Conservation (phyloP, 2,797 vertebrate species). For the Micrastur ruficollis region DNA sequence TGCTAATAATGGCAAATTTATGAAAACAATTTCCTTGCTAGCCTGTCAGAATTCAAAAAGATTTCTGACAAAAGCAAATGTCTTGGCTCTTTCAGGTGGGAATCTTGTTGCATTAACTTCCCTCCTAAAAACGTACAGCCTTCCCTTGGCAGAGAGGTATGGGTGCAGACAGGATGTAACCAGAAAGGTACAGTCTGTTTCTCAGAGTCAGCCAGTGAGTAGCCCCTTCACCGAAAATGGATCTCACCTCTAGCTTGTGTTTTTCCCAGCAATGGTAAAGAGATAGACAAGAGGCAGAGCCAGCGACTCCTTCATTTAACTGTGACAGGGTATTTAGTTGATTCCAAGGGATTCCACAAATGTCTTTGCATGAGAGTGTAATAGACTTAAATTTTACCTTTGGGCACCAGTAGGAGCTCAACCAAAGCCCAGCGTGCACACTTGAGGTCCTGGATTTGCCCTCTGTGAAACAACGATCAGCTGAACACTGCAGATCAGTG, state of each 20-base stretch:
- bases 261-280: not conserved
- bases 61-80: not conserved
- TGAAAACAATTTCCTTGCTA: not conserved
- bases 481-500: not conserved
- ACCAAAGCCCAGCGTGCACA: not conserved
- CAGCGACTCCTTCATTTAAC: not conserved
- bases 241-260: not conserved
- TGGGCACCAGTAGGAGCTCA: not conserved
- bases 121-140: accelerated
- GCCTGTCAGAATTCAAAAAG: not conserved
- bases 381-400: not conserved
- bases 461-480: not conserved
- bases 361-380: not conserved
- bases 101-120: not conserved
- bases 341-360: not conserved
- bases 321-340: not conserved
- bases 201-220: not conserved
- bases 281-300: not conserved
- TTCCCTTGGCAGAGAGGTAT: not conserved
- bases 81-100: not conserved
- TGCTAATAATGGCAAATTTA: not conserved
- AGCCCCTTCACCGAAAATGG: accelerated
- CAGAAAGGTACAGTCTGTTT: accelerated
- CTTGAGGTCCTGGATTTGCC: not conserved
- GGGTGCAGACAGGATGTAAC: not conserved